Evolutionary conservation across 2,888 invertebrate genomes (phyloP), one percentile per base, ranked within the genome.

Genomic region (Apeira syringaria): DNA sequence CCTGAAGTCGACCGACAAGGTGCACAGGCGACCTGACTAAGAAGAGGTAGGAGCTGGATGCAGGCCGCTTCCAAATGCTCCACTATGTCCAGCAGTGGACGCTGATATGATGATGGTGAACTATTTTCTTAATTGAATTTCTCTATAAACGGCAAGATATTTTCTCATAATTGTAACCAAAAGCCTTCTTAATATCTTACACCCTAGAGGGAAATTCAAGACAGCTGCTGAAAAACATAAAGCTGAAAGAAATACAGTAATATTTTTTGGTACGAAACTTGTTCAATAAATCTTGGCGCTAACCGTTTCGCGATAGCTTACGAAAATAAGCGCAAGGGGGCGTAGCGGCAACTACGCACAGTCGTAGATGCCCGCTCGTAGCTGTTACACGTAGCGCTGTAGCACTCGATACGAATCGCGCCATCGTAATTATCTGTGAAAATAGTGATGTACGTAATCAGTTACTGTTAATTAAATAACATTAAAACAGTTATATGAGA

Each of bases 281-380:
- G 53, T 41, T 46, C 47, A 51, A 61, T 67, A 60, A 59, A 61
- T 61, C 55, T 63, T 48, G 33, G 47, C 47, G 38, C 46, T 38
- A 37, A 57, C 47, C 49, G 40, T 47, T n/a, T 53, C 47, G 48
- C 46, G 54, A 47, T 54, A 63, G 60, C 54, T 71, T 65, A 56
- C 15, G 28, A 31, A 54, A 50, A 49, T 47, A 28, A n/a, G 50
- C 60, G 54, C 39, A 4, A 66, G 68, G 58, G 66, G 64, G 62
- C 61, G 59, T 15, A 8, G 32, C 15, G 15, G 28, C 13, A 10
- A 26, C 44, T 58, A 64, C 67, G 65, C 63, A 64, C 68, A 70
- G 69, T 70, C 66, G 67, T 65, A 63, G 59, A 52, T 31, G 40
- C 55, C 54, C 60, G 44, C 53, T 56, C 59, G 58, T 46, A 54